A percentile compares a stretch with the other conserved stretches of the same genome.
These are phyloP conservation scores for Mesorhabditis sp. DNA, from an alignment of 2,888 invertebrate species.

Conservation along the genomic window DNA sequence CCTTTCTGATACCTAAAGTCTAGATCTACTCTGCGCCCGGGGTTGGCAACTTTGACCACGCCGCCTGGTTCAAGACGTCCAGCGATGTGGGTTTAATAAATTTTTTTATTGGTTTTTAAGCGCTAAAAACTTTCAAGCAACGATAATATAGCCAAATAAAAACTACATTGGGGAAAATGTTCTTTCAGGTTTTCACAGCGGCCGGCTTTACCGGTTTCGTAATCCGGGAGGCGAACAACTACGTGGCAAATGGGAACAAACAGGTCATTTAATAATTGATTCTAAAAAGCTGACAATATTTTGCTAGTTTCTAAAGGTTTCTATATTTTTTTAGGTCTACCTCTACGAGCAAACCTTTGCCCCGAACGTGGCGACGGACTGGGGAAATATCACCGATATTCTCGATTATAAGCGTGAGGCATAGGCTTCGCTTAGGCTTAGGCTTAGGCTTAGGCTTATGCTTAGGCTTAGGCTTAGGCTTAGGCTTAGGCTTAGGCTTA, in stretches of 20 bases:
- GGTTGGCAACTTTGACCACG: background rate
- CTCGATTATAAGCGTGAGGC: background rate
- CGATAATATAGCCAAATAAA: too few relatives aligned
- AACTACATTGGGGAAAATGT: background rate
- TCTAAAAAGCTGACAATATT: background rate
- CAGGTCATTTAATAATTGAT: background rate
- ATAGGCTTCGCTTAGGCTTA: too few relatives aligned
- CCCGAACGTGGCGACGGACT: background rate
- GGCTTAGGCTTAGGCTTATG: too few relatives aligned
- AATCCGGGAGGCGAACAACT: background rate
- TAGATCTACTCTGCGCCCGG: background rate
- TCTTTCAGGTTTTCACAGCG: background rate
- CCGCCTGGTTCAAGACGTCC: slow-evolving; percentile 3
- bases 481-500: too few relatives aligned
- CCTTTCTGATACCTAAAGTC: background rate
- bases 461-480: too few relatives aligned
- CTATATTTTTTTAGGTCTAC: slow-evolving; percentile 3
- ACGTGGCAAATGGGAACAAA: background rate
- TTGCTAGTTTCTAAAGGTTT: background rate
- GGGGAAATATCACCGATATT: background rate
- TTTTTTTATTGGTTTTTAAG: too few relatives aligned
- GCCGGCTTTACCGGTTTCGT: slow-evolving; percentile 6
- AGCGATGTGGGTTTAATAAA: background rate
- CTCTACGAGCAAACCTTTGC: background rate
- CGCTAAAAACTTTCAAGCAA: too few relatives aligned